phyloP scores from a whole-genome alignment of 2,888 invertebrate genomes.

The Stenotaenia linearis region DNA sequence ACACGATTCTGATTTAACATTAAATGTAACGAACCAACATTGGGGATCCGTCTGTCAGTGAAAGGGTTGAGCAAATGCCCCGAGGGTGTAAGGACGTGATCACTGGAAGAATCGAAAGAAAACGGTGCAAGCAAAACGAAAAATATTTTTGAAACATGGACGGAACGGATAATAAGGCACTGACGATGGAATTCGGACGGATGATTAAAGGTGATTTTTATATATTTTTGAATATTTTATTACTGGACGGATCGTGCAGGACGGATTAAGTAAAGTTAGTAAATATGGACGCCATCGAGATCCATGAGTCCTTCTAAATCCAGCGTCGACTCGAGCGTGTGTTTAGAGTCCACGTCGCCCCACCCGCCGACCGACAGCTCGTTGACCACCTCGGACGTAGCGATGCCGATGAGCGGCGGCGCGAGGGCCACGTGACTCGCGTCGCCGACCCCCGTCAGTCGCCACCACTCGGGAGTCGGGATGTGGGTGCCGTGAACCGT shows the following conservation, averaged over 20 bases:
- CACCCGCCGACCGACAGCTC: background rate
- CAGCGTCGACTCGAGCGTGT: constrained; percentile 31
- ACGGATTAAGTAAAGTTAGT: background rate
- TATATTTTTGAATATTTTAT: too few relatives aligned
- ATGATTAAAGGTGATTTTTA: too few relatives aligned
- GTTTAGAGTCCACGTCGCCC: constrained; percentile 10
- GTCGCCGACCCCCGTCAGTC: background rate
- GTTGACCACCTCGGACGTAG: too few relatives aligned
- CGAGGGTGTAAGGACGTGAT: too few relatives aligned
- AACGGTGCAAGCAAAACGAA: background rate
- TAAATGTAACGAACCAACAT: background rate
- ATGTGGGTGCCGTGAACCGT: constrained; percentile 34
- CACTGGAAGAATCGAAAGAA: background rate
- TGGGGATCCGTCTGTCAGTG: too few relatives aligned
- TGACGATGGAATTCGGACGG: background rate
- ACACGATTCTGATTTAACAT: background rate
- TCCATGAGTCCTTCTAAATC: constrained; percentile 36
- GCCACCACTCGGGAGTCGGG: constrained; percentile 36
- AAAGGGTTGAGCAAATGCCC: background rate
- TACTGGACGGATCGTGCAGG: background rate
- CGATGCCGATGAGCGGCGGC: constrained; percentile 21
- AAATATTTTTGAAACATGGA: background rate
- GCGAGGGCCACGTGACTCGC: background rate
- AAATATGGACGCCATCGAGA: constrained; percentile 31
- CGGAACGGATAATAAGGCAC: too few relatives aligned